Base-by-base conservation (phyloP, 2,888 invertebrate species). In the Raillietiella orientalis region DNA sequence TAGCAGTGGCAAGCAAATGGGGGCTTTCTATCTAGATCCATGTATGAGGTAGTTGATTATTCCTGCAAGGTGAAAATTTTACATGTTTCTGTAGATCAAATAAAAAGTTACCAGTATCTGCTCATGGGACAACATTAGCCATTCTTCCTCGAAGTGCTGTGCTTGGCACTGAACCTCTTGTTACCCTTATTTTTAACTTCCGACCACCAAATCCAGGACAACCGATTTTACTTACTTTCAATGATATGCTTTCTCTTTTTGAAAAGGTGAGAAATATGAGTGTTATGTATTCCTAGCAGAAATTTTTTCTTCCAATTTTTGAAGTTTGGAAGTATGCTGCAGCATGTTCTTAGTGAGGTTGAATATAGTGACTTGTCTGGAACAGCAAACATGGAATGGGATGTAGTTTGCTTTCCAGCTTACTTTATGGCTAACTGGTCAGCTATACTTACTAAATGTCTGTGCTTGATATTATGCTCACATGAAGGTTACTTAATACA, bases 381-480 rank as follows among this genome's bases (percentile, higher is more conserved):
- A 1, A 48, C 70, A 13, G 65, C 66, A 0, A 74, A 72, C 42
- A 59, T 87, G 1, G 90, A 90, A 50, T 82, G 79, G 77, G 93
- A 93, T 46, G 71, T 75, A 2, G 65, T 71, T 0, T 66, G 70
- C 40, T 60, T 79, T 1, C 65, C 69, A 31, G 66, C 72, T 1
- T 57, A 71, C 36, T 70, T 90, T 28, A 58, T 90, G 59, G 54
- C 58, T 1, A 64, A 67, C 40, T 77, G 74, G 63, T 50, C 36
- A 37, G 35, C 31, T 13, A 5, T 19, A 6, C 11, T 9, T 13
- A 11, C 14, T 30, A n/a, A 21, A 17, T 17, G 19, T n/a, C 6
- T 17, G 6, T 6, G 19, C 6, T 8, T 22, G 16, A 14, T 12
- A 14, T 26, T 11, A 22, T 3, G 4, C 24, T 10, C 24, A 33